Base-by-base conservation (phyloP, 2,113 vertebrate species). In the Jacana jacana region DNA sequence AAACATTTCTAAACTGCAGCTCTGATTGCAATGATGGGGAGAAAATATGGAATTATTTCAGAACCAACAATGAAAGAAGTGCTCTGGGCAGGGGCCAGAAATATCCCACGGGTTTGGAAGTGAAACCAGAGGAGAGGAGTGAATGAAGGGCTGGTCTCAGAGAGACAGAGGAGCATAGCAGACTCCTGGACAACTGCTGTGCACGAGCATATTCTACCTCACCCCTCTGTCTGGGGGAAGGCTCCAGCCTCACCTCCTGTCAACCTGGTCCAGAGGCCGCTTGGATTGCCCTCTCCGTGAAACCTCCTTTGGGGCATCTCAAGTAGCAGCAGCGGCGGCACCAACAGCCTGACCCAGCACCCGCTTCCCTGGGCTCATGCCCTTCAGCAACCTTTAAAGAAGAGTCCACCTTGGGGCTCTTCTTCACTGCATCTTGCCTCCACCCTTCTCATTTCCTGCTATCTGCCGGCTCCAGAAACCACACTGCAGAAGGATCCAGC, bases 211-310 rank as follows among this genome's bases (percentile, higher is more conserved):
- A 28, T 10, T 12, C 11, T 1, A 6, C 24, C 20, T 11, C 42
- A 31, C 27, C 27, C 19, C 35, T 30, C 23, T 7, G 10, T 1
- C 1, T 2, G 4, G 33, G 28, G 7, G 10, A 75, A 57, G n/a
- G 65, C 52, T 91, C 71, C 76, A 61, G 17, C 4, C 60, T n/a
- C 37, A 10, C 10, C 23, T n/a, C n/a, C 69, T 5, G 10, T 0
- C 31, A 17, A 24, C 9, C 24, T 1, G 0, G 0, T 6, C 8
- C 5, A 0, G 27, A 58, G 17, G 23, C 42, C 10, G 0, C 4
- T n/a, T 5, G 1, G 7, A n/a, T 19, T 13, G 44, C 20, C 37
- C 49, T 46, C 20, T 8, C 33, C 0, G 3, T 1, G 4, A 27
- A 18, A 24, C 19, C 9, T 58, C 16, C 44, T 25, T 3, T 3